These are phyloP conservation scores for Apodemia zela DNA, from an alignment of 2,888 invertebrate species.

Conservation along the genomic window DNA sequence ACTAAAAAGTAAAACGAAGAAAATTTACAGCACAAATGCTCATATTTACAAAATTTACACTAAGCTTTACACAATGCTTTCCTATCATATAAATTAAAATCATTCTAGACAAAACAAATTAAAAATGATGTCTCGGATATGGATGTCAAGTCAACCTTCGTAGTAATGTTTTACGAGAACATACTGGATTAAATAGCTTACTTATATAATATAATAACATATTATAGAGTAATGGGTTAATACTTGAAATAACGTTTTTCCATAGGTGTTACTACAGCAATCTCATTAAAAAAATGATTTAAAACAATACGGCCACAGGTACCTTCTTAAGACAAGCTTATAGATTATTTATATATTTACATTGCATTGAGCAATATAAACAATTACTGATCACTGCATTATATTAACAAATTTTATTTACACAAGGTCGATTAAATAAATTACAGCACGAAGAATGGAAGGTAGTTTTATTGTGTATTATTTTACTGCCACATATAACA, in stretches of 20 bases:
- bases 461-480: too few relatives aligned
- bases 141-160: background rate
- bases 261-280: background rate
- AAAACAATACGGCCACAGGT: background rate
- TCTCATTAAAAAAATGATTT: background rate
- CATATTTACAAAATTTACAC: conserved; percentile 65
- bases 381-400: background rate
- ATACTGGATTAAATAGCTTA: background rate
- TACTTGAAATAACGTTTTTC: background rate
- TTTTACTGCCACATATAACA: background rate
- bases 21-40: conserved; percentile 43
- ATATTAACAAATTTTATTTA: background rate
- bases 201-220: background rate
- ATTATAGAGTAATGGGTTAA: background rate
- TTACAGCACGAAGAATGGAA: background rate
- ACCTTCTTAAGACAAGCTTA: background rate
- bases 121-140: background rate
- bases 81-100: conserved; percentile 14
- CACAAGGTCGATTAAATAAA: background rate
- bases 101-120: background rate
- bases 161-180: background rate
- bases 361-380: conserved; percentile 6
- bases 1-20: conserved; percentile 17
- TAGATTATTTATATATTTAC: background rate
- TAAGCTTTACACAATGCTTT: conserved; percentile 52